Evolutionary conservation across 2,113 vertebrate species (phyloP).

Genomic region (Hippocampus comes): DNA sequence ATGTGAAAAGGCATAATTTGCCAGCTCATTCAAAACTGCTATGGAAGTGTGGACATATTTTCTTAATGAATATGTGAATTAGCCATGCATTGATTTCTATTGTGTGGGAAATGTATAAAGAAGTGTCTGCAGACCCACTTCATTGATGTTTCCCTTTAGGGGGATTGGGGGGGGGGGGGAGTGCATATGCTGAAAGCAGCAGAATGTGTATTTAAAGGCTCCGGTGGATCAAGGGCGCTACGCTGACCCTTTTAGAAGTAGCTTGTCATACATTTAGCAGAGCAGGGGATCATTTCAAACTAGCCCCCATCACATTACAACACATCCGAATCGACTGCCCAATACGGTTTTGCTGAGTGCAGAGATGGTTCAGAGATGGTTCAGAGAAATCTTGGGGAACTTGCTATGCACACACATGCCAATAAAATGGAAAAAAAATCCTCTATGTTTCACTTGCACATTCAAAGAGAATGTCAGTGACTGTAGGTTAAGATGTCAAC

Average conservation of each 20-base stretch:
- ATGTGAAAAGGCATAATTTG: slow-evolving; percentile 67
- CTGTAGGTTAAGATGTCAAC: too few relatives aligned
- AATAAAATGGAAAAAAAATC: slow-evolving; percentile 2
- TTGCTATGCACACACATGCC: slow-evolving; percentile 23
- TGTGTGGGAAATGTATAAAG: slow-evolving; percentile 60
- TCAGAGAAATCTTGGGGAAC: slow-evolving; percentile 34
- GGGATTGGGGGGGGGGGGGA: slow-evolving; percentile 61
- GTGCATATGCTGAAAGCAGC: slow-evolving; percentile 68
- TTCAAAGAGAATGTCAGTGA: too few relatives aligned
- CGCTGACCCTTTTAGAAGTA: slow-evolving; percentile 72
- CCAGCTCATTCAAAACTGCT: slow-evolving; percentile 70
- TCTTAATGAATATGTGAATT: slow-evolving; percentile 76
- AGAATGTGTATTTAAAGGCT: slow-evolving; percentile 65
- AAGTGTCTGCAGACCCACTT: slow-evolving; percentile 57
- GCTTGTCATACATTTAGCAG: slow-evolving; percentile 68
- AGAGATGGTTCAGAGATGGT: slow-evolving; percentile 39
- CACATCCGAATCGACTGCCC: slow-evolving; percentile 70
- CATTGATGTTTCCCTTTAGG: slow-evolving; percentile 66
- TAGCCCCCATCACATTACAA: slow-evolving; percentile 72
- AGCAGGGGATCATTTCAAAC: slow-evolving; percentile 71
- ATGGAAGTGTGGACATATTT: slow-evolving; percentile 64
- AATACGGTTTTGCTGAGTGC: slow-evolving; percentile 65
- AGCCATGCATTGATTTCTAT: slow-evolving; percentile 74
- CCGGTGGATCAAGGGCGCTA: slow-evolving; percentile 61
- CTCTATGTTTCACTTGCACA: too few relatives aligned